Conservation (phyloP, 2,888 invertebrate species). For the Tenthredo notha region DNA sequence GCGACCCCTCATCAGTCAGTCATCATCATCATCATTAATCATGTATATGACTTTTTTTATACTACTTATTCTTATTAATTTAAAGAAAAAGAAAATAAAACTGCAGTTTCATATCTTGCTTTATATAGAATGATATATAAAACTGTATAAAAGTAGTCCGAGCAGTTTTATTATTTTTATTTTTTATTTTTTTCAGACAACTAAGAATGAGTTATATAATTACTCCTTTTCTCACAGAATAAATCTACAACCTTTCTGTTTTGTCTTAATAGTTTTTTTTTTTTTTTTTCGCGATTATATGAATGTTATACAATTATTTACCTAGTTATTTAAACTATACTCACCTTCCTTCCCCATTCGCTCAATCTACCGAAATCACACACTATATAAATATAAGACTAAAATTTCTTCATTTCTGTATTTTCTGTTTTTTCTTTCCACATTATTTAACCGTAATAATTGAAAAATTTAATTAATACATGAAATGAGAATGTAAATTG, state of each 20-base stretch:
- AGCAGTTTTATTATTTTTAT: too few relatives aligned
- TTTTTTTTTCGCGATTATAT: background rate
- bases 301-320: background rate
- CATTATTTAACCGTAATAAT: too few relatives aligned
- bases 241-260: slow-evolving; percentile 53
- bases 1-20: too few relatives aligned
- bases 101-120: background rate
- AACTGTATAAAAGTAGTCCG: background rate
- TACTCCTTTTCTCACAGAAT: slow-evolving; percentile 62
- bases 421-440: too few relatives aligned
- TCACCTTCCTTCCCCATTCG: too few relatives aligned
- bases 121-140: background rate
- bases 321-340: background rate
- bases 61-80: background rate
- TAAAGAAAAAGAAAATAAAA: too few relatives aligned
- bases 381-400: too few relatives aligned
- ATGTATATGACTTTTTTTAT: background rate
- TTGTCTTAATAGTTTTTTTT: background rate
- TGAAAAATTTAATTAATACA: too few relatives aligned
- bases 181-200: background rate
- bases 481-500: too few relatives aligned
- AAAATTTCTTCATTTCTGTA: too few relatives aligned
- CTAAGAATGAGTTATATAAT: slow-evolving; percentile 63
- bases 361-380: too few relatives aligned
- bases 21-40: too few relatives aligned